Percentiles rank a stretch among this genome's conserved stretches.
Conservation (phyloP, 2,113 vertebrate species). For the Cromileptes altivelis region DNA sequence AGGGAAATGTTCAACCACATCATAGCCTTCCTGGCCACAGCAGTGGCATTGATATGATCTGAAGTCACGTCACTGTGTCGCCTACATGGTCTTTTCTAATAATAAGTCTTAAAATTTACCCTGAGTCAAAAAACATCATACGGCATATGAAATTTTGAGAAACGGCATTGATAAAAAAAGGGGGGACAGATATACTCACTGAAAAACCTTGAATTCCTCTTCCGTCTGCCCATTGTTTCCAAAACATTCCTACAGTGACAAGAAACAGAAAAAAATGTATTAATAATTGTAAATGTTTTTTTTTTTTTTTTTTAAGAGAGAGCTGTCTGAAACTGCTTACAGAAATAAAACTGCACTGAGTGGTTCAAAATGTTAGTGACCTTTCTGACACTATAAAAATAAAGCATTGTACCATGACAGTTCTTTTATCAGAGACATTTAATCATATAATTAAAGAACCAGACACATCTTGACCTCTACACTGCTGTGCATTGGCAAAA, state of each 20-base stretch:
- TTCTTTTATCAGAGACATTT: neutral
- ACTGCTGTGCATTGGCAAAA: no score
- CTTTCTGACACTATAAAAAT: neutral
- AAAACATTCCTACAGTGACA: conserved; percentile 64
- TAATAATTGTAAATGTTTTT: neutral
- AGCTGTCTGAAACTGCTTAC: neutral
- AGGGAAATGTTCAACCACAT: conserved; percentile 50
- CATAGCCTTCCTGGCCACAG: conserved; percentile 18
- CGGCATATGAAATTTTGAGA: neutral
- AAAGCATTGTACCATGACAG: neutral
- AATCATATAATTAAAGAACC: neutral
- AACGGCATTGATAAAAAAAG: neutral
- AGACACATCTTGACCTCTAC: no score
- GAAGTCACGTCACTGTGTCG: neutral
- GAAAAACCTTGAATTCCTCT: conserved; percentile 81
- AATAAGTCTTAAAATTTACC: neutral
- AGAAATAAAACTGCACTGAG: neutral
- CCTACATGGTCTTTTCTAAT: neutral
- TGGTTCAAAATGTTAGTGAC: neutral
- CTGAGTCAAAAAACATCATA: neutral
- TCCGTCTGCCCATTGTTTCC: conserved; percentile 61
- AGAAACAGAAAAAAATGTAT: conserved; percentile 3
- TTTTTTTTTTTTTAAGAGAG: neutral
- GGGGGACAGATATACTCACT: conserved; percentile 76
- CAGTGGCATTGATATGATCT: conserved; percentile 21